A percentile compares a stretch with the other conserved stretches of the same genome.
These are phyloP conservation scores for Pelosia muscerda DNA, from an alignment of 2,888 invertebrate species.

Conservation along the genomic window DNA sequence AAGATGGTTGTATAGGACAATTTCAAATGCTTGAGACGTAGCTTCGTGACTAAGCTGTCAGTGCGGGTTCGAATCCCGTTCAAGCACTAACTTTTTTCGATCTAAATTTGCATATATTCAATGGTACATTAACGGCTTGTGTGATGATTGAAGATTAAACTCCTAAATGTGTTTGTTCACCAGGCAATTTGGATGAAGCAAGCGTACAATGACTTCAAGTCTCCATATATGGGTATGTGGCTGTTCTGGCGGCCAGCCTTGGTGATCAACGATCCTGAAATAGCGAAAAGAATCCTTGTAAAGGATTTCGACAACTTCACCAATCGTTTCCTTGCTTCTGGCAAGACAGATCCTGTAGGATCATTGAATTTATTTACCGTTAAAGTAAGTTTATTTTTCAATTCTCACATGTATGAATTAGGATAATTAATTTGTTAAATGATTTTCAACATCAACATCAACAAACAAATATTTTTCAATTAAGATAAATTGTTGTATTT, in stretches of 20 bases:
- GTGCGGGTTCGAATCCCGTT: too few relatives aligned
- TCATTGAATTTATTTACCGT: constrained; percentile 62
- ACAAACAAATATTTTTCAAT: too few relatives aligned
- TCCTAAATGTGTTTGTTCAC: neutral
- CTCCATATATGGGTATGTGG: constrained; percentile 72
- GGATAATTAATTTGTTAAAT: too few relatives aligned
- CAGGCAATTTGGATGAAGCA: constrained; percentile 64
- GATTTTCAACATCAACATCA: too few relatives aligned
- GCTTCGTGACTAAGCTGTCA: too few relatives aligned
- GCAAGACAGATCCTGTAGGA: constrained; percentile 66
- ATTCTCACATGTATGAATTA: too few relatives aligned
- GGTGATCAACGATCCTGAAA: constrained; percentile 65
- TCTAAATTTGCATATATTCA: too few relatives aligned
- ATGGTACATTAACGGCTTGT: too few relatives aligned
- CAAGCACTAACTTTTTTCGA: too few relatives aligned
- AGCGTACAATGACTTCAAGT: constrained; percentile 54
- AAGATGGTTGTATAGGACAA: too few relatives aligned
- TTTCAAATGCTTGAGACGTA: too few relatives aligned
- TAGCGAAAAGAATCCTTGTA: constrained; percentile 64
- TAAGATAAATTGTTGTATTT: neutral
- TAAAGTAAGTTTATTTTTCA: constrained; percentile 53
- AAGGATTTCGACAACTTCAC: constrained; percentile 67
- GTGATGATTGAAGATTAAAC: neutral
- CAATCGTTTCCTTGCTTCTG: constrained; percentile 62
- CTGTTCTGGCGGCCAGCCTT: constrained; percentile 70